Percentiles rank a stretch among this genome's conserved stretches.
phyloP scores from a whole-genome alignment of 2,888 invertebrate genomes.

The Phalangium opilio region DNA sequence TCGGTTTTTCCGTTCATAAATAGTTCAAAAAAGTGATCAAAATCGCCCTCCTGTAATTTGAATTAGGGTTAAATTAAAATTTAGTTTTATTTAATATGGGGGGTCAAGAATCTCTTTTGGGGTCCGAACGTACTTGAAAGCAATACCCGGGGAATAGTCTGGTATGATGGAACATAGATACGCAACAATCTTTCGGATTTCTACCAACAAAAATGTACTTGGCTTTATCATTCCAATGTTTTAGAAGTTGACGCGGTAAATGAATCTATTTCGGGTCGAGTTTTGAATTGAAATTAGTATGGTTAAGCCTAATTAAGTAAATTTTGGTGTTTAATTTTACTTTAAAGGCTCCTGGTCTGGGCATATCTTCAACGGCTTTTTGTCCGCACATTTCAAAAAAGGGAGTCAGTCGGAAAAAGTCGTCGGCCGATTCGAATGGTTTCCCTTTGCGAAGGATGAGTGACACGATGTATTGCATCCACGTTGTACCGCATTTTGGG shows the following conservation, averaged over 20 bases:
- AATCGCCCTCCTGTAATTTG: conserved; percentile 13
- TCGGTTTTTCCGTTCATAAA: conserved; percentile 28
- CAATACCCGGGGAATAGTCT: conserved; percentile 5
- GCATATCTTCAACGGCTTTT: not conserved
- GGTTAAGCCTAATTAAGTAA: no score
- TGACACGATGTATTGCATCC: conserved; percentile 8
- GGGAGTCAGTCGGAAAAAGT: not conserved
- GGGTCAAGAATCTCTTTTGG: no score
- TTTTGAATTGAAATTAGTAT: no score
- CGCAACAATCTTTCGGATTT: conserved; percentile 34
- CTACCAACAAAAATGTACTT: conserved; percentile 31
- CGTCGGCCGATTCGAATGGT: conserved; percentile 5
- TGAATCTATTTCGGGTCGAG: no score
- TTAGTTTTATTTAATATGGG: no score
- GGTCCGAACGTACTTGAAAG: conserved; percentile 3
- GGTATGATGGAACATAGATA: conserved; percentile 31
- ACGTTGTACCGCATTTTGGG: not conserved
- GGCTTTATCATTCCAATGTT: conserved; percentile 4
- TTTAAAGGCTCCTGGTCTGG: not conserved
- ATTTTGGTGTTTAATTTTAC: no score
- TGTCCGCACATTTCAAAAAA: not conserved
- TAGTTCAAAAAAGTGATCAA: conserved; percentile 29
- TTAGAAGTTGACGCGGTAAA: no score
- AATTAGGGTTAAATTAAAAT: no score
- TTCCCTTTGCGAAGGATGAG: conserved; percentile 13